Evolutionary conservation across 2,113 vertebrate species (phyloP), one percentile per base, ranked within the genome.

Genomic region (Elgaria multicarinata): DNA sequence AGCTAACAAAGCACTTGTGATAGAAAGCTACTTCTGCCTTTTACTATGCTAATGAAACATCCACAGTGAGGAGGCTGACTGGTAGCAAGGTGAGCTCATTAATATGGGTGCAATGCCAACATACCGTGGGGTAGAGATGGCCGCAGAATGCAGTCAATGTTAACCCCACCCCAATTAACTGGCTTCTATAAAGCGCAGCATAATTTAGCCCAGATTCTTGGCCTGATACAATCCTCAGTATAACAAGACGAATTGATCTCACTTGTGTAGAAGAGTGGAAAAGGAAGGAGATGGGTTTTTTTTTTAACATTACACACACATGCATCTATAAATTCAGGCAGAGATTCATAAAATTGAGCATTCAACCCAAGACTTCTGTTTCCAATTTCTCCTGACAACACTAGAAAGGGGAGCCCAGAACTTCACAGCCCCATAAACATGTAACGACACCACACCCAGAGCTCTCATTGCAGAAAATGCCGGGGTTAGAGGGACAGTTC

Each of bases 301-400:
- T 31, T 31, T 64, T 13, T 64, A 39, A 44, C 14, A 18, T 44
- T 16, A 5, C n/a, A 18, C 31, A 13, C 7, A 71, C 71, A 36
- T 20, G 6, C 14, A 86, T 13, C 16, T 44, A 20, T 81, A 26
- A 77, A 18, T 9, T 0, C 8, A 90, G 75, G 55, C 13, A 81
- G 87, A 81, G 6, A 83, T 90, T 46, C 2, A 44, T 62, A 78
- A 58, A 85, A 91, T 74, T 75, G 39, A 72, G 0, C 14, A 88
- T 46, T 80, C 87, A 88, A 22, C 64, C 16, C 69, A 26, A 62
- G 24, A 46, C 0, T 53, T 93, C 88, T 94, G 85, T 90, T 95
- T 93, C 67, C 14, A 92, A 64, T 92, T 89, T 92, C 46, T 86
- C 31, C 26, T 88, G 69, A 71, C 78, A 91, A 90, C 92, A 42